These are phyloP conservation scores for Oenanthe melanoleuca DNA, from an alignment of 2,113 vertebrate genomes.

Conservation along the genomic window DNA sequence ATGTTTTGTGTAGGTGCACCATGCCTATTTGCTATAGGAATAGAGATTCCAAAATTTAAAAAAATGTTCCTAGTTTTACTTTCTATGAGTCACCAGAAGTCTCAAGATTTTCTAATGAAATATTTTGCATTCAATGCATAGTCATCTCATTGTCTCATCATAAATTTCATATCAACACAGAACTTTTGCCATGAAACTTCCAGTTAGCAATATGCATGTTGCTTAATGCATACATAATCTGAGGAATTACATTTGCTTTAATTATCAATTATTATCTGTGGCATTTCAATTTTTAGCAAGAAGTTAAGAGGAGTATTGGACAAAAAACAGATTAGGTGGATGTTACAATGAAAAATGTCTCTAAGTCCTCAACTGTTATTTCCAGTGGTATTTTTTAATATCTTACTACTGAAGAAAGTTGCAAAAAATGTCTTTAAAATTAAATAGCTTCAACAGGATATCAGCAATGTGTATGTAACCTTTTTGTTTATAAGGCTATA, in stretches of 20 bases:
- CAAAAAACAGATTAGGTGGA: not conserved
- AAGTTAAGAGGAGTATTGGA: not conserved
- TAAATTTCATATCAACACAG: not conserved
- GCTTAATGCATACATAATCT: not conserved
- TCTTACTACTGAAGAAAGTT: not conserved
- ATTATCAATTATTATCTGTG: not conserved
- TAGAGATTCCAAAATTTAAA: not conserved
- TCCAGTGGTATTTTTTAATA: constrained; percentile 25
- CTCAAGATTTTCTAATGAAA: not conserved
- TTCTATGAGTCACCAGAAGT: not conserved
- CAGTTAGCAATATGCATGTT: not conserved
- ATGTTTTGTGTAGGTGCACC: not conserved
- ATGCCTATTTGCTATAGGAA: not conserved
- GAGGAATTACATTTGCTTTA: not conserved
- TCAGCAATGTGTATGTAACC: not conserved
- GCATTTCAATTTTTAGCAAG: not conserved
- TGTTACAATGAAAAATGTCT: not conserved
- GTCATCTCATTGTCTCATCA: not conserved
- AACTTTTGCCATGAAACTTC: not conserved
- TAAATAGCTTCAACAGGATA: constrained; percentile 25
- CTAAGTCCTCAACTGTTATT: not conserved
- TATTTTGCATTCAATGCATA: not conserved
- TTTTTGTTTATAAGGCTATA: not conserved
- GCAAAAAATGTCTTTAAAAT: constrained; percentile 38
- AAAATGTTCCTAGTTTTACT: not conserved